Evolutionary conservation across 2,888 invertebrate genomes (phyloP).

Genomic region (Apotomis capreana): DNA sequence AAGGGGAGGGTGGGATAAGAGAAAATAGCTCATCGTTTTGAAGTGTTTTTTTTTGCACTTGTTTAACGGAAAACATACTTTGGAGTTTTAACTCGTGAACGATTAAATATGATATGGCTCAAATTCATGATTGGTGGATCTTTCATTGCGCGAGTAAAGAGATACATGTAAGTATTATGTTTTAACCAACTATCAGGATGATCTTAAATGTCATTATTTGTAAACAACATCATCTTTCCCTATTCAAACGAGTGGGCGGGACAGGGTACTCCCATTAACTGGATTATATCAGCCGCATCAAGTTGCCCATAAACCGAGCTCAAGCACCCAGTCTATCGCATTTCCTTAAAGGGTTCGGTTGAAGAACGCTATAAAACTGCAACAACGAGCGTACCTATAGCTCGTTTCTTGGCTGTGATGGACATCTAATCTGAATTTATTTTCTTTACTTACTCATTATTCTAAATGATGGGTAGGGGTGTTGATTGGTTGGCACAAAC

Average conservation of each 20-base stretch:
- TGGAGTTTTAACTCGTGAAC: too few species aligned
- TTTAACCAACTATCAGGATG: too few species aligned
- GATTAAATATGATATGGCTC: too few species aligned
- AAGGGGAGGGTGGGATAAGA: too few species aligned
- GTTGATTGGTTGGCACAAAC: too few species aligned
- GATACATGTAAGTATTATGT: too few species aligned
- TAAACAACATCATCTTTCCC: neutral
- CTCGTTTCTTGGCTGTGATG: slow-evolving; percentile 1
- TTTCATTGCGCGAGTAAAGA: too few species aligned
- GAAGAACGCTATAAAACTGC: slow-evolving; percentile 27
- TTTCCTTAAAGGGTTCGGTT: slow-evolving; percentile 18
- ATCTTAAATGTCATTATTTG: neutral
- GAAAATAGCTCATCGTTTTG: too few species aligned
- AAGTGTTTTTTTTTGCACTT: too few species aligned
- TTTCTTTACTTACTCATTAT: neutral
- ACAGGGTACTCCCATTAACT: slow-evolving; percentile 22
- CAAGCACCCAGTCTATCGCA: slow-evolving; percentile 1
- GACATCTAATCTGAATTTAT: neutral
- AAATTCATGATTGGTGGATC: too few species aligned
- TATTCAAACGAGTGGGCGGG: neutral
- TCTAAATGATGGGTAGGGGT: too few species aligned
- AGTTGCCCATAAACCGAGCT: slow-evolving; percentile 24
- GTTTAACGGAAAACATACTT: too few species aligned
- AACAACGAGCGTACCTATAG: slow-evolving; percentile 3
- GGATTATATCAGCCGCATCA: slow-evolving; percentile 13